Evolutionary conservation across 2,797 vertebrate genomes (phyloP), one percentile per base, ranked within the genome.

Genomic region (Natrix natrix): DNA sequence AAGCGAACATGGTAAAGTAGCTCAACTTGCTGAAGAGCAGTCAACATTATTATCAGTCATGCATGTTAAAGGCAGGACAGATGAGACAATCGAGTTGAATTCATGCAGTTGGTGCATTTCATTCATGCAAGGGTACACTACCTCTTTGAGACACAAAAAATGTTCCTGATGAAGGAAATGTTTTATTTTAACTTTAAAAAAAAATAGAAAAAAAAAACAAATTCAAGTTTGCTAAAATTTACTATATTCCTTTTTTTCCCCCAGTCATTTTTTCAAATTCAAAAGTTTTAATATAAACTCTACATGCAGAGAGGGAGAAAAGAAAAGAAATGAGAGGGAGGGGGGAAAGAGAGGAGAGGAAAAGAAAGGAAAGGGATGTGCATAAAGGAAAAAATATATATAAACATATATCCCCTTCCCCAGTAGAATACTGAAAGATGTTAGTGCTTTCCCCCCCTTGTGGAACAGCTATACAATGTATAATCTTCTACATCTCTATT

Each of bases 1-100:
- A 59, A 59, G 37, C 8, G 26, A 28, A 0, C n/a, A 37, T 55
- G 20, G 86, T 2, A 78, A 11, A 5, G 0, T 8, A 83, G 1
- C 88, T 95, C 59, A 90, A 16, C 14, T 78, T 89, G 2, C 32
- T 92, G 6, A 26, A 26, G 32, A 63, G 48, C 32, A n/a, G 55
- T n/a, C 24, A 11, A 37, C n/a, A 59, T 28, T n/a, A 63, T 48
- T 83, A 66, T 56, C 63, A 86, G 43, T 4, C 8, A 32, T 69
- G 52, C 14, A n/a, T 24, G 57, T 5, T 12, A 55, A 54, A 0
- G 24, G 7, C 48, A 87, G 17, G 28, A 5, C 43, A 88, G 26
- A 32, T 20, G 48, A 74, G n/a, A 59, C 55, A 91, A 0, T 1
- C 90, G 43, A 61, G 3, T 0, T 88, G 28, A 87, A 88, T 93